Evolutionary conservation across 1,140 invertebrate species (phyloP), one percentile per base, ranked within the genome.

Genomic region (Gryon sp.): DNA sequence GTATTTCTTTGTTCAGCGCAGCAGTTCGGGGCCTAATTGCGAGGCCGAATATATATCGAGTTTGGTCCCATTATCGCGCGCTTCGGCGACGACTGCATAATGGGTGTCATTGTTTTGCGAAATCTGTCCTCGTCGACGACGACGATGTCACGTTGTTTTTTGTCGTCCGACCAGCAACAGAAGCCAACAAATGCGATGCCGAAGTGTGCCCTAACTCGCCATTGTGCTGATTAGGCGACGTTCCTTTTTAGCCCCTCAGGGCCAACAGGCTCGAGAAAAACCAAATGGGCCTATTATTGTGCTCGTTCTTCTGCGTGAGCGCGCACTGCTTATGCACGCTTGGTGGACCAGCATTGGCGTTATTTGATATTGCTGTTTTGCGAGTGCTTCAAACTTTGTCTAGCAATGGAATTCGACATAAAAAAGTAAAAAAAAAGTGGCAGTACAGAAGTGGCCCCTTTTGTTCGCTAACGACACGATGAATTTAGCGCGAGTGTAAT

Each of bases 61-160:
- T 60, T 60, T 18, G 14, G 55, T 46, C 41, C 43, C 40, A 62
- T 62, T 62, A 62, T 38, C 57, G 57, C 57, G 40, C 20, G 34
- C 12, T n/a, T 30, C 28, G 9, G 34, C 18, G 36, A 40, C 18
- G 43, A 46, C 12, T 5, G 14, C 53, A 62, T 62, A 62, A 62
- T 62, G 32, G 43, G 14, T 62, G 57, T 62, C 41, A 62, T 62
- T 62, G 57, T 62, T 62, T 62, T n/a, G 38, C 41, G 8, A 38
- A 43, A 62, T 36, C 32, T 43, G 18, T 43, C 36, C 50, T 34
- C n/a, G 11, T 40, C n/a, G n/a, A n/a, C n/a, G n/a, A n/a, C n/a
- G n/a, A n/a, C 19, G 46, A 36, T 36, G 16, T n/a, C 43, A 5
- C 15, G 52, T n/a, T 15, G 4, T 1, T 36, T 46, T 55, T 41